Percentiles rank a stretch among this genome's conserved stretches.
These are phyloP conservation scores for Apodemia hepburni DNA, from an alignment of 2,888 invertebrate genomes.

Conservation along the genomic window DNA sequence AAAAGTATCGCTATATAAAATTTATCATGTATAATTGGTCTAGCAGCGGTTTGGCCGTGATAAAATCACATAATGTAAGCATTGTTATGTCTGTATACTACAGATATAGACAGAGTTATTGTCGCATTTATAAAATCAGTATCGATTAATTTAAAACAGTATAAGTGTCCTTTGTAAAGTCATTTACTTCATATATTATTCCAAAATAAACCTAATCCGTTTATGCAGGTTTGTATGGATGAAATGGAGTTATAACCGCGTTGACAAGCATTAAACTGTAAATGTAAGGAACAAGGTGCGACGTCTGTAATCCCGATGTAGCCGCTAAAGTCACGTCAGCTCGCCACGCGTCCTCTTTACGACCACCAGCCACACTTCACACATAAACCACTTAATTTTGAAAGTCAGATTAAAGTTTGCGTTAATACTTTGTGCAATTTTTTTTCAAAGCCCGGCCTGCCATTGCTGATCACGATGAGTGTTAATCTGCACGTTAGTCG, in stretches of 20 bases:
- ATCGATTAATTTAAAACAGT: too few relatives aligned
- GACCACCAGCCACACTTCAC: slow-evolving; percentile 43
- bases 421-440: slow-evolving; percentile 40
- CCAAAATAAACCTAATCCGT: slow-evolving; percentile 46
- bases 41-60: too few relatives aligned
- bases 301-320: slow-evolving; percentile 54
- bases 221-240: slow-evolving; percentile 56
- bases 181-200: neutral
- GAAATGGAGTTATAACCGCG: slow-evolving; percentile 52
- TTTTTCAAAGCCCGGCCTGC: slow-evolving; percentile 17
- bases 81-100: too few relatives aligned
- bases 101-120: too few relatives aligned
- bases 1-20: too few relatives aligned
- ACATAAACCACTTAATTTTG: slow-evolving; percentile 61
- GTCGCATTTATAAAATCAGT: too few relatives aligned
- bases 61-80: too few relatives aligned
- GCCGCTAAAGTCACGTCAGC: slow-evolving; percentile 55
- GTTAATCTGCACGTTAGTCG: neutral
- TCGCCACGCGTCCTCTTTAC: slow-evolving; percentile 47
- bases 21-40: too few relatives aligned
- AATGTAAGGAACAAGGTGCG: slow-evolving; percentile 62
- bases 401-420: slow-evolving; percentile 55
- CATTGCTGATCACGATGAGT: slow-evolving; percentile 1
- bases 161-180: too few relatives aligned
- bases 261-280: slow-evolving; percentile 64